A percentile compares a stretch with the other conserved stretches of the same genome.
These are phyloP conservation scores for Pollachius pollachius DNA, from an alignment of 2,113 vertebrate species.

Conservation along the genomic window DNA sequence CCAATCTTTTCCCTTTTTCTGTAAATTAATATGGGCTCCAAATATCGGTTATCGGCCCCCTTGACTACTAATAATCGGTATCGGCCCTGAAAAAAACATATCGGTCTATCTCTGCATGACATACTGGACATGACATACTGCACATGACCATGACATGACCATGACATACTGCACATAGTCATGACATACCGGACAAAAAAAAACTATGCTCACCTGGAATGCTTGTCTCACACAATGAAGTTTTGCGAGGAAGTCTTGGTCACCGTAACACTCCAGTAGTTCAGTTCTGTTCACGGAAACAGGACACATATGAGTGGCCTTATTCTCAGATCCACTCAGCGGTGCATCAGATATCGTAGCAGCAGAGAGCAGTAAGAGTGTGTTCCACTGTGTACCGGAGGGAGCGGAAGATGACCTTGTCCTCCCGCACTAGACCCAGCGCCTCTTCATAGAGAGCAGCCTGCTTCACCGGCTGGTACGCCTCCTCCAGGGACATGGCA, in stretches of 20 bases:
- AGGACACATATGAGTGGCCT: neutral
- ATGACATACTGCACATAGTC: no score
- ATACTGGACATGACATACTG: no score
- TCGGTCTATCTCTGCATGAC: no score
- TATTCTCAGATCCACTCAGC: neutral
- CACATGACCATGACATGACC: no score
- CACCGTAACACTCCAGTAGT: slow-evolving; percentile 89
- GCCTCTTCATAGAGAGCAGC: slow-evolving; percentile 91
- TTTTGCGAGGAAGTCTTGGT: slow-evolving; percentile 95
- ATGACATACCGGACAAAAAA: no score
- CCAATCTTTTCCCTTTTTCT: no score
- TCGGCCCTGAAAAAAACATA: no score
- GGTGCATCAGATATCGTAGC: neutral
- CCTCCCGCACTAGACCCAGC: slow-evolving; percentile 79
- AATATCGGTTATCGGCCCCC: no score
- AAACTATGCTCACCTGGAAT: slow-evolving; percentile 80
- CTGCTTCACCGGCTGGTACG: slow-evolving; percentile 79
- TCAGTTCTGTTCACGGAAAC: slow-evolving; percentile 69
- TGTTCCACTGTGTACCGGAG: slow-evolving; percentile 74
- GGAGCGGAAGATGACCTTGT: slow-evolving; percentile 80
- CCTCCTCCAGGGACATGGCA: slow-evolving; percentile 72
- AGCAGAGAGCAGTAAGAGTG: neutral
- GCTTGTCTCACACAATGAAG: slow-evolving; percentile 94
- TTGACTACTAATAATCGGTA: no score
- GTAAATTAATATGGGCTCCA: no score